Conservation (phyloP, 2,888 invertebrate species). For the Plebejus argus region DNA sequence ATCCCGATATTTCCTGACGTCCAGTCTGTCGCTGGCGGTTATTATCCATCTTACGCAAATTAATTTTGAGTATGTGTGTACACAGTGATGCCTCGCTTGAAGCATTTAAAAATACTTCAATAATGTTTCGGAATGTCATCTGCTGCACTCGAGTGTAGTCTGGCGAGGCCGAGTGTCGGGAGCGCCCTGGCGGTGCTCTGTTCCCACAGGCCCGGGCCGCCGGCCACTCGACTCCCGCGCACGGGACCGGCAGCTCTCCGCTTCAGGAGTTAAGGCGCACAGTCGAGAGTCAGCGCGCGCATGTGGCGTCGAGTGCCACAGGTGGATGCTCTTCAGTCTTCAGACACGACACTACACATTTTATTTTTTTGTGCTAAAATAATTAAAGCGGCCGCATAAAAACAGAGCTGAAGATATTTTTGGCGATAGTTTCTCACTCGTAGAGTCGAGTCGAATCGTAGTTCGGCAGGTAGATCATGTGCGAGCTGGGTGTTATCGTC, state of each 20-base stretch:
- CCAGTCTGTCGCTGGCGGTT: not conserved
- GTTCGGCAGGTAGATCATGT: not conserved
- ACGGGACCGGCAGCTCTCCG: not conserved
- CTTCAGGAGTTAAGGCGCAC: not conserved
- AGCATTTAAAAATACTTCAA: not conserved
- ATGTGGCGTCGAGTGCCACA: conserved; percentile 42
- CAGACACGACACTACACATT: conserved; percentile 13
- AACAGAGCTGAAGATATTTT: not conserved
- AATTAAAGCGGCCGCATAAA: not conserved
- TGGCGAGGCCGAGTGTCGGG: conserved; percentile 5
- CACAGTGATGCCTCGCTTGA: not conserved
- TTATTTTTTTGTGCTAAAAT: conserved; percentile 24
- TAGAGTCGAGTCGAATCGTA: not conserved
- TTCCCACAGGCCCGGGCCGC: not conserved
- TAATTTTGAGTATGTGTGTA: no score
- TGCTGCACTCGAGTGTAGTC: conserved; percentile 1
- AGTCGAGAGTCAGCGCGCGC: conserved; percentile 29
- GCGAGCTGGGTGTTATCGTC: not conserved
- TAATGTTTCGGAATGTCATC: conserved; percentile 7
- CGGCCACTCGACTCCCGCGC: conserved; percentile 8
- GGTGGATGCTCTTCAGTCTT: conserved; percentile 37
- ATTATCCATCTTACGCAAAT: not conserved
- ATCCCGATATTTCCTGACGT: not conserved
- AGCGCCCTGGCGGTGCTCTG: not conserved
- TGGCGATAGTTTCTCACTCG: not conserved